A percentile compares a stretch with the other conserved stretches of the same genome.
Conservation (phyloP, 2,888 invertebrate species). For the Operophtera brumata region DNA sequence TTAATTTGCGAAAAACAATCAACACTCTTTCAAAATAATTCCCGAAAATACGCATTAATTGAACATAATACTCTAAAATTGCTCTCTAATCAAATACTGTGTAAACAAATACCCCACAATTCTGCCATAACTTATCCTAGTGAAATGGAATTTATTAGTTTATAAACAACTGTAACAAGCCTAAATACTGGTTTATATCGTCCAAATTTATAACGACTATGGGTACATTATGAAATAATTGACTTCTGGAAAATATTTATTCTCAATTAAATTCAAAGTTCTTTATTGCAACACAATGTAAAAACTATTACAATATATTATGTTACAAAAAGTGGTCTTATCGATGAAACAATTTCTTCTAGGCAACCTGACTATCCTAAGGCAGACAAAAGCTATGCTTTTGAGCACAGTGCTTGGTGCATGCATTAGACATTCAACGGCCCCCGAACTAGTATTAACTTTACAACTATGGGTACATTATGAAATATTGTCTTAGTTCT, state of each 20-base stretch:
- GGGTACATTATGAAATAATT: background rate
- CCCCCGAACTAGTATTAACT: no score
- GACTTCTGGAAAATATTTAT: constrained; percentile 1
- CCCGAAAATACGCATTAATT: background rate
- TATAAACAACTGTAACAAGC: background rate
- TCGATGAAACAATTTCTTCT: no score
- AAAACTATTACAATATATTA: no score
- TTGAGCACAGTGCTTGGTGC: no score
- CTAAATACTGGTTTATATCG: background rate
- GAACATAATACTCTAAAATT: background rate
- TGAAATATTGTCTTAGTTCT: constrained; percentile 1
- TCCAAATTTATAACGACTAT: background rate
- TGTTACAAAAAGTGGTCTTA: no score
- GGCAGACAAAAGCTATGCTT: no score
- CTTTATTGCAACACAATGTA: no score
- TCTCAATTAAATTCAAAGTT: no score
- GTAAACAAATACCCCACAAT: background rate
- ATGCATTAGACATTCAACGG: no score
- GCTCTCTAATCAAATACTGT: background rate
- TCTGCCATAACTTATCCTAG: background rate
- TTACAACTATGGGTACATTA: background rate
- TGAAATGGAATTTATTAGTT: background rate
- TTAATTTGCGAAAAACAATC: constrained; percentile 2
- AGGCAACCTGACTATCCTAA: no score
- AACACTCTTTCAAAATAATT: background rate